phyloP scores from a whole-genome alignment of 2,113 vertebrate genomes.

The Chloebia gouldiae region DNA sequence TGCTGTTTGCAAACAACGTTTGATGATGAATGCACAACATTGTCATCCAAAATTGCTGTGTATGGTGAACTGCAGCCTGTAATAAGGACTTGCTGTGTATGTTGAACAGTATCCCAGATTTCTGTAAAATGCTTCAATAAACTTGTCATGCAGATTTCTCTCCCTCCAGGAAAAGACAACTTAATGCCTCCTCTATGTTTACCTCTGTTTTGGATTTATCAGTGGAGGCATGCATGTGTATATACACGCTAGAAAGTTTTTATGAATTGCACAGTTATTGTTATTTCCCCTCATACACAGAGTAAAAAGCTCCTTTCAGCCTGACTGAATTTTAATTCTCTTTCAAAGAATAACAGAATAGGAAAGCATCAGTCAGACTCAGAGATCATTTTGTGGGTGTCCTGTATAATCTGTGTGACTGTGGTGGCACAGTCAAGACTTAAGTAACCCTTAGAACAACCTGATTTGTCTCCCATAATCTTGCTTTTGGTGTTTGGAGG shows the following conservation, averaged over 20 bases:
- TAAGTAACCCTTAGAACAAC: neutral
- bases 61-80: neutral
- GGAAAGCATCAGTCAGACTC: neutral
- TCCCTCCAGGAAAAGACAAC: constrained; percentile 2
- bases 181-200: neutral
- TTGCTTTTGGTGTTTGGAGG: neutral
- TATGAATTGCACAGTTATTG: constrained; percentile 11
- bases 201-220: neutral
- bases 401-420: neutral
- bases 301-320: constrained; percentile 28
- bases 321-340: constrained; percentile 16
- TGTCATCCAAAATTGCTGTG: constrained; percentile 9
- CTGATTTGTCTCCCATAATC: neutral
- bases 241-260: neutral
- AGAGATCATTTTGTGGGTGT: neutral
- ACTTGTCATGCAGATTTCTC: neutral
- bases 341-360: neutral
- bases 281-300: neutral
- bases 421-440: neutral
- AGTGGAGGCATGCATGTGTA: neutral
- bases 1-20: constrained; percentile 15
- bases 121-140: constrained; percentile 15
- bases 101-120: neutral
- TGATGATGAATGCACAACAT: neutral
- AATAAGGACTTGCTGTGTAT: neutral